Conservation (phyloP, 2,113 vertebrate genomes). For the Felis catus region DNA sequence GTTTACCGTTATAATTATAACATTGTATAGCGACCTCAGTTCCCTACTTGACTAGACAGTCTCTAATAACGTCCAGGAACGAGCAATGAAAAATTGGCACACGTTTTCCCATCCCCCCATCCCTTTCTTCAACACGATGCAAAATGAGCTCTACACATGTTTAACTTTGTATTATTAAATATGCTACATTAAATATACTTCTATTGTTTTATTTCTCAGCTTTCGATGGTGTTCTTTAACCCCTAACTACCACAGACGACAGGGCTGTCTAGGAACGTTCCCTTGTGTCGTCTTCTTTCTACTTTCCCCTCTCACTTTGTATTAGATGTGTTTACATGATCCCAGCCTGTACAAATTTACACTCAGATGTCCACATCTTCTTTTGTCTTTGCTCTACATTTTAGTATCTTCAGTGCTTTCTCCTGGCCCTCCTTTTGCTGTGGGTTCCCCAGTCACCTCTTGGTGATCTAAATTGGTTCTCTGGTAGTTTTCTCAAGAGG, state of each 20-base stretch:
- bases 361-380: background rate
- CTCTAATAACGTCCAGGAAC: background rate
- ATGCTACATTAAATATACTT: background rate
- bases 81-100: background rate
- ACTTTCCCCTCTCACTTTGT: background rate
- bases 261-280: background rate
- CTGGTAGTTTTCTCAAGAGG: background rate
- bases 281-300: background rate
- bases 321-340: background rate
- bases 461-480: background rate
- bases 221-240: background rate
- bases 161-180: background rate
- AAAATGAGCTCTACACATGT: background rate
- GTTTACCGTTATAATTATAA: background rate
- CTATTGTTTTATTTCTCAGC: background rate
- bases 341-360: background rate
- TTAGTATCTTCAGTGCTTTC: accelerated
- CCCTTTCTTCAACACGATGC: background rate
- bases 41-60: background rate
- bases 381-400: background rate
- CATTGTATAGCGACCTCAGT: background rate
- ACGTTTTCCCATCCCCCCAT: background rate
- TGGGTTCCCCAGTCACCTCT: background rate
- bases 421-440: background rate
- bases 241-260: background rate